Conservation (phyloP, 1,140 invertebrate genomes). For the Goniozus legneri region DNA sequence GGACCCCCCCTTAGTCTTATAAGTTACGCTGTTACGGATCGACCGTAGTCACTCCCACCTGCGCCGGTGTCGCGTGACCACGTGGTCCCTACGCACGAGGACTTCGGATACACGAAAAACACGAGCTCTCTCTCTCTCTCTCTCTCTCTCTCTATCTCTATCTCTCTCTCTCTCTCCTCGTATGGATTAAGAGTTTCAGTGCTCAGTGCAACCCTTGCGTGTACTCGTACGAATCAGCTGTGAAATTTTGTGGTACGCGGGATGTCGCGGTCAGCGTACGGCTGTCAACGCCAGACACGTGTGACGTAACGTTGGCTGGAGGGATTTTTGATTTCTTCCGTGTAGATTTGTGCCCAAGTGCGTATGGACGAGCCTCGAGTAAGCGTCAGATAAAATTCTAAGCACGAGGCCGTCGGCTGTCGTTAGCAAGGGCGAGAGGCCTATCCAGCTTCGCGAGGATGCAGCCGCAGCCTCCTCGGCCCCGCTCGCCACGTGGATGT, state of each 20-base stretch:
- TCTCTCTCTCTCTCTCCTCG: constrained; percentile 8
- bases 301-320: no score
- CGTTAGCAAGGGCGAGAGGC: constrained; percentile 24
- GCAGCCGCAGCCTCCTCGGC: constrained; percentile 28
- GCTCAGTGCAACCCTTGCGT: no score
- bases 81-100: constrained; percentile 30
- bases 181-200: no score
- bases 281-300: no score
- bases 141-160: constrained; percentile 3
- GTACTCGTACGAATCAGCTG: no score
- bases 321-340: no score
- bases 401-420: constrained; percentile 16
- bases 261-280: no score
- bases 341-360: no score
- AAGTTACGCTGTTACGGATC: constrained; percentile 32
- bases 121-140: constrained; percentile 14
- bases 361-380: no score
- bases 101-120: constrained; percentile 15
- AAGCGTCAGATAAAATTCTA: no score
- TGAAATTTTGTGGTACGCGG: no score
- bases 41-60: constrained; percentile 53
- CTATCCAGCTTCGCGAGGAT: constrained; percentile 31
- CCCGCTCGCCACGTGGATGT: constrained; percentile 36
- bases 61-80: constrained; percentile 41
- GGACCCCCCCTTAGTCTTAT: no score